Conservation (phyloP, 2,797 vertebrate species). For the Gadopsis marmoratus region DNA sequence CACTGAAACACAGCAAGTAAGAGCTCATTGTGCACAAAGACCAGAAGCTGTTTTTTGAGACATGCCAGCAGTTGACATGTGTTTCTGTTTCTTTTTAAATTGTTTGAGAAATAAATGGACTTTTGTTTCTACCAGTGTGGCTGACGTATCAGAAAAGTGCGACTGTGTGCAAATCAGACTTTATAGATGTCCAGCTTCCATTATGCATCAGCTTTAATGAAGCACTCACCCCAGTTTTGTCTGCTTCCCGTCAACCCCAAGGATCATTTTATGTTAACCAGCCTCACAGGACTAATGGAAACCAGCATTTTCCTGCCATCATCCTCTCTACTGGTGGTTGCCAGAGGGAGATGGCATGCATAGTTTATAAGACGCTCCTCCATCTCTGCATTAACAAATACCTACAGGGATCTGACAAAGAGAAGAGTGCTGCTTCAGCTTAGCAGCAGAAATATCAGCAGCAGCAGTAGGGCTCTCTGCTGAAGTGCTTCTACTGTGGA, state of each 20-base stretch:
- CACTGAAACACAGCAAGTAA: constrained; percentile 1
- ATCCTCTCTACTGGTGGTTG: constrained; percentile 71
- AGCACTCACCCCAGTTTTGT: constrained; percentile 65
- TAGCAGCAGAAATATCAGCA: constrained; percentile 61
- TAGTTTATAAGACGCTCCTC: constrained; percentile 80
- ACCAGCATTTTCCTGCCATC: constrained; percentile 75
- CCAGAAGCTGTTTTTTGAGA: constrained; percentile 12
- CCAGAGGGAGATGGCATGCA: constrained; percentile 79
- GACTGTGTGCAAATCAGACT: constrained; percentile 61
- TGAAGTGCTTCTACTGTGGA: constrained; percentile 31
- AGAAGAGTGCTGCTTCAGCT: constrained; percentile 71
- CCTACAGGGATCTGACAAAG: constrained; percentile 75
- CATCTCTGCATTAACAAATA: constrained; percentile 78
- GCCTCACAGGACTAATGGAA: constrained; percentile 76
- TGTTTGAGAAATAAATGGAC: constrained; percentile 30
- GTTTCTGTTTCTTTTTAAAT: constrained; percentile 20
- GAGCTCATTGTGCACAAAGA: neutral
- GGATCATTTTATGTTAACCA: constrained; percentile 82
- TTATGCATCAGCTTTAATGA: constrained; percentile 80
- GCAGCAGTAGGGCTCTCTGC: constrained; percentile 34
- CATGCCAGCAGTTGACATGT: neutral
- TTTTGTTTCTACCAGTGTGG: constrained; percentile 32
- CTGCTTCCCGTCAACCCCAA: constrained; percentile 67
- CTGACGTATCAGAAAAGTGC: constrained; percentile 41
- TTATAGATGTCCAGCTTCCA: constrained; percentile 59